Conservation (phyloP, 1,140 invertebrate genomes). For the Brachionus paranguensis region DNA sequence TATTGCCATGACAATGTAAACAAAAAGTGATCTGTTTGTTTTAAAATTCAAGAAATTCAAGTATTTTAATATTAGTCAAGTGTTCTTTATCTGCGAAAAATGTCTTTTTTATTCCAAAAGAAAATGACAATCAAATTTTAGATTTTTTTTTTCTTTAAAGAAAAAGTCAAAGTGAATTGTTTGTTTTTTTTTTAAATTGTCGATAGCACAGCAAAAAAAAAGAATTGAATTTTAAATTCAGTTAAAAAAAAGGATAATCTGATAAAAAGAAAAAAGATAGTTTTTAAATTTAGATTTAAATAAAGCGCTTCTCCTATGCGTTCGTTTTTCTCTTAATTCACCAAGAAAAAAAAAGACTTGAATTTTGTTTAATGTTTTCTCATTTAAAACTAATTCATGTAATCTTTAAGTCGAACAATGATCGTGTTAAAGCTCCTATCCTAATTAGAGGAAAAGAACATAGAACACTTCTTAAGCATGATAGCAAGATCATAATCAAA, state of each 20-base stretch:
- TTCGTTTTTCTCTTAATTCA: not conserved
- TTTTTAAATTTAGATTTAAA: not conserved
- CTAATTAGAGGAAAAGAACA: not conserved
- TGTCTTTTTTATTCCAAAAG: not conserved
- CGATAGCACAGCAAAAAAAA: not conserved
- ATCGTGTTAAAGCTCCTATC: not conserved
- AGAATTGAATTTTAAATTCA: not conserved
- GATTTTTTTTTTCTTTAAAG: too few species aligned
- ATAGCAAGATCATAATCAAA: slow-evolving; percentile 27
- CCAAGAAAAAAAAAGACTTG: not conserved
- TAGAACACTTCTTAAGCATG: not conserved
- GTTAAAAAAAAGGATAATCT: not conserved
- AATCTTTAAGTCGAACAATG: not conserved
- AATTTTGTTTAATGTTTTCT: not conserved
- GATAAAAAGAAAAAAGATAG: not conserved
- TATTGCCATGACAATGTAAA: slow-evolving; percentile 29
- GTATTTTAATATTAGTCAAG: not conserved
- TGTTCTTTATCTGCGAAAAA: not conserved
- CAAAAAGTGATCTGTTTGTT: slow-evolving; percentile 1
- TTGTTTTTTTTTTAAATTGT: too few species aligned
- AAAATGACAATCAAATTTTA: not conserved
- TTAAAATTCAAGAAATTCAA: not conserved
- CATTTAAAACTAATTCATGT: not conserved
- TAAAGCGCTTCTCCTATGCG: not conserved
- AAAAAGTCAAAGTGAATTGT: too few species aligned